Base-by-base conservation (phyloP, 2,113 vertebrate genomes). In the Orycteropus afer region DNA sequence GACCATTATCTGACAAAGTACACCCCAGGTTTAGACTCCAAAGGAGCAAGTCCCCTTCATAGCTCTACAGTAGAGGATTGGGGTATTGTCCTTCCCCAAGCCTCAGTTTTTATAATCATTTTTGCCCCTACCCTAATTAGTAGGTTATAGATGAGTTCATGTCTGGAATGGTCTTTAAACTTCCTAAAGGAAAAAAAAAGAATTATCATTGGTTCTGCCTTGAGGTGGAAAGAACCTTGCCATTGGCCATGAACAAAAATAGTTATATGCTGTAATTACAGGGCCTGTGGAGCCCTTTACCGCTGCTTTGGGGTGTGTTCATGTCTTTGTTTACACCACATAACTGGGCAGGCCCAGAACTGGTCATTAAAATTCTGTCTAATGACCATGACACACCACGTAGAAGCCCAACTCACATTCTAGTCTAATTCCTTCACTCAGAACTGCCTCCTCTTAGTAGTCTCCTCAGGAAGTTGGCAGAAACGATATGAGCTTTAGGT, bases 1-100 rank as follows among this genome's bases (percentile, higher is more conserved):
- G 37, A 49, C 29, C 29, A 12, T 2, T 23, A 3, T 3, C 37
- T 45, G 27, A 3, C 49, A 0, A 23, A 20, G 25, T 7, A 1
- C 47, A 27, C 8, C 2, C 65, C 6, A 53, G 47, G n/a, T 27
- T 37, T n/a, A 25, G 22, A 14, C 32, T 3, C 14, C 79, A 12
- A 7, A 22, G 53, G 23, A 3, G 0, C 2, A 13, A 51, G 40
- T 32, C 49, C 45, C 29, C 42, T 12, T 80, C 84, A 55, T 6
- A 8, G 11, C 15, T 32, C 2, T 49, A 6, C 18, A 1, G 25
- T 13, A 37, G 61, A 61, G 12, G 5, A 45, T 25, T 7, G 5
- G 34, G 49, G 20, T 13, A 1, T 12, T 63, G 9, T 8, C 42
- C 34, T 71, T 59, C 23, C 7, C 47, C 10, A 7, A 85, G 25